Percentiles rank a stretch among this genome's conserved stretches.
Conservation (phyloP, 2,888 invertebrate species). For the Belgica antarctica region DNA sequence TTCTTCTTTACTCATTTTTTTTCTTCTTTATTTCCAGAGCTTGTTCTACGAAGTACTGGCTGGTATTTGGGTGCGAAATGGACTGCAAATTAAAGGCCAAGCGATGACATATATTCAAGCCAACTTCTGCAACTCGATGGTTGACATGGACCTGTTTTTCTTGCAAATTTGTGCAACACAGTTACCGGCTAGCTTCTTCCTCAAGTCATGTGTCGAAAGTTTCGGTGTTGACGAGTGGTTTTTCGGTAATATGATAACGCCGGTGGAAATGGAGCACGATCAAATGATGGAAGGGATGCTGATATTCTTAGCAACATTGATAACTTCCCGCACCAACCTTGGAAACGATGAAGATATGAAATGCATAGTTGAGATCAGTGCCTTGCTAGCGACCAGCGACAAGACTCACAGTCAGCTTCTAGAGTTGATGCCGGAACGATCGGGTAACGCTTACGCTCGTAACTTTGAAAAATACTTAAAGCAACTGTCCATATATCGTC, state of each 20-base stretch:
- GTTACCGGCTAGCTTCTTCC: slow-evolving; percentile 78
- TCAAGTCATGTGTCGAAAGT: slow-evolving; percentile 86
- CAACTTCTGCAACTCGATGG: slow-evolving; percentile 98
- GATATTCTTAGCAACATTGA: slow-evolving; percentile 84
- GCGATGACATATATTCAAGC: slow-evolving; percentile 99
- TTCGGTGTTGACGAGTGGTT: slow-evolving; percentile 87
- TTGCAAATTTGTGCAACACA: slow-evolving; percentile 90
- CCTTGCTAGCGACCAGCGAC: slow-evolving; percentile 87
- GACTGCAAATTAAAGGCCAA: slow-evolving; percentile 96
- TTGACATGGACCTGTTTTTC: slow-evolving; percentile 93
- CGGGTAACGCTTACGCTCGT: slow-evolving; percentile 84
- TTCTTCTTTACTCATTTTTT: too few species aligned
- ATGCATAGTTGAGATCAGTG: slow-evolving; percentile 87
- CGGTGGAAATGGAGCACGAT: slow-evolving; percentile 78
- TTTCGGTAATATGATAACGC: slow-evolving; percentile 69
- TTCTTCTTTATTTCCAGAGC: slow-evolving; percentile 61
- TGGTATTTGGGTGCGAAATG: slow-evolving; percentile 95
- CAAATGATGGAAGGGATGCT: slow-evolving; percentile 92
- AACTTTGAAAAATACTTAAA: slow-evolving; percentile 84
- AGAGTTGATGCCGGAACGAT: slow-evolving; percentile 93
- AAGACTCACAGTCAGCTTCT: slow-evolving; percentile 94
- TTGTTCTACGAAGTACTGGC: slow-evolving; percentile 93
- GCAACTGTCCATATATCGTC: slow-evolving; percentile 80
- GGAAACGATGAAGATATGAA: slow-evolving; percentile 65
- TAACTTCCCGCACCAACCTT: slow-evolving; percentile 81